Evolutionary conservation across 30 jellyfish, hydroid and myxozoan genomes (phyloP), one percentile per base, ranked within the genome.

Genomic region (Aurelia sp.): DNA sequence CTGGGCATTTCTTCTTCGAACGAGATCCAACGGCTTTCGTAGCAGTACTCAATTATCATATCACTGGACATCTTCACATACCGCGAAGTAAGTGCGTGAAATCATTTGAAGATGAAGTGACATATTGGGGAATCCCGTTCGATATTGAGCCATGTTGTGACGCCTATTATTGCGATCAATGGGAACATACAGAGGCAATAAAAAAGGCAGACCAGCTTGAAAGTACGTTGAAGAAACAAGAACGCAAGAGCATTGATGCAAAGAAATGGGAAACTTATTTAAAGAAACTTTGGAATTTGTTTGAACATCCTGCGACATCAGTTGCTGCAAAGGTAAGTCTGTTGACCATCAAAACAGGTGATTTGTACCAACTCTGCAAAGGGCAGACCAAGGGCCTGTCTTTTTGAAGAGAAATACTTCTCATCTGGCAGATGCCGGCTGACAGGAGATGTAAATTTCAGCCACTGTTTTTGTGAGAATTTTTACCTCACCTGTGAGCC

Each of bases 91-190:
- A 15, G 18, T 90, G 97, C 66, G 87, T 55, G 52, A 76, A 75
- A 62, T 23, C 88, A 0, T 79, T 90, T 35, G 95, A 65, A 78
- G 89, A 83, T 3, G 97, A 79, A 69, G 90, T 59, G 15, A 74
- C n/a, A 15, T 90, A 82, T 48, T 90, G 97, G 97, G 97, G 96
- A 7, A 69, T 90, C 35, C 95, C 97, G 3, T 75, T 82, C 31
- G 74, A 62, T 6, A 11, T 90, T 62, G 87, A 71, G 64, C 85
- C 89, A 18, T 81, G 97, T 31, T 90, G 97, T 67, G 94, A 76
- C 44, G 51, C 90, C 10, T 72, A 90, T 30, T 60, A 66, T 31
- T 66, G 9, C 12, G 89, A 74, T 19, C 95, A 82, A 60, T 82
- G 81, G 85, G 97, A 79, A 44, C 75, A 76, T 30, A 69, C 88